Evolutionary conservation across 2,113 vertebrate genomes (phyloP), one percentile per base, ranked within the genome.

Genomic region (Callospermophilus lateralis): DNA sequence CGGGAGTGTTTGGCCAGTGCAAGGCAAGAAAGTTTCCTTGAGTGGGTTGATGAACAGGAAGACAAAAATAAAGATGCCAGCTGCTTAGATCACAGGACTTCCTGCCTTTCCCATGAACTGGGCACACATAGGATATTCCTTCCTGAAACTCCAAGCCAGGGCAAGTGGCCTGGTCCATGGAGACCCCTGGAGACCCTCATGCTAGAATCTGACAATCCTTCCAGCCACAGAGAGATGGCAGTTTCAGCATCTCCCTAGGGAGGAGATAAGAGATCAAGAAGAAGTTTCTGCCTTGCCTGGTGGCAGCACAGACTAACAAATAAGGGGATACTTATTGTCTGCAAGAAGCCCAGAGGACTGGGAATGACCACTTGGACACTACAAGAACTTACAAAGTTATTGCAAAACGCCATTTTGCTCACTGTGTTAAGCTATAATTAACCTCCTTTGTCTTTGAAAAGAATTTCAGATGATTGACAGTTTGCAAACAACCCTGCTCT

Each of bases 1-100:
- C 20, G 0, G 0, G 9, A 65, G 2, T 3, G n/a, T 63, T 80
- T 34, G 16, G 32, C 51, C 32, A 80, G 51, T n/a, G 72, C 53
- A 2, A 28, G 53, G 17, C 42, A 72, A 58, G 42, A 37, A 42
- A 0, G 0, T 4, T 12, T 2, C 30, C 34, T 32, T 28, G 5
- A 72, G 42, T 24, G 4, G 28, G 24, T 6, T 30, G 12, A 58
- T 63, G 20, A 42, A 94, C 30, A 72, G 61, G 51, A 30, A 55
- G 61, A 90, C 22, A 58, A 51, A 73, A 79, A 28, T 34, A 76
- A 68, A 61, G 39, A 32, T 4, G 16, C 30, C 2, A 1, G 12
- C 22, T 84, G 72, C 95, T 63, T 32, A 26, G 39, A 55, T n/a
- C 61, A 34, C 13, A 8, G 0, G 73, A 70, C 30, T 74, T 26